Conservation (phyloP, 2,797 vertebrate genomes). For the Tenualosa thibaudeaui region DNA sequence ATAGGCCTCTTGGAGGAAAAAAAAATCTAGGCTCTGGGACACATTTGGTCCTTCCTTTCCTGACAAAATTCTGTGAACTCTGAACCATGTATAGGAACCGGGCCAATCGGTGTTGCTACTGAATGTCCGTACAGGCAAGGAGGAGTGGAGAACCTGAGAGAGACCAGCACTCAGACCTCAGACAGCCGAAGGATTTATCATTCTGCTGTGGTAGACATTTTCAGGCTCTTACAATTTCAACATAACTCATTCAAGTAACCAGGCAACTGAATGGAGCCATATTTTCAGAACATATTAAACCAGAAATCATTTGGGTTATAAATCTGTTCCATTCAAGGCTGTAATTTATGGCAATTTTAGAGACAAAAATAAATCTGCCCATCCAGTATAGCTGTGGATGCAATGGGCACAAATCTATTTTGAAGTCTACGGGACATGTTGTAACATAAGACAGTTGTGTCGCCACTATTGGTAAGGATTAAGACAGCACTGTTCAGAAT, state of each 20-base stretch:
- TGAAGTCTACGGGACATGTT: background rate
- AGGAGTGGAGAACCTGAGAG: background rate
- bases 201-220: background rate
- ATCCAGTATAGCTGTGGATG: background rate
- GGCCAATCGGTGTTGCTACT: background rate
- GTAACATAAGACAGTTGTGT: background rate
- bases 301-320: constrained; percentile 1
- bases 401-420: background rate
- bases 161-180: background rate
- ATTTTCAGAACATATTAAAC: background rate
- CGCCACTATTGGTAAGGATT: too few relatives aligned
- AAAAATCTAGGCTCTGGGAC: too few relatives aligned
- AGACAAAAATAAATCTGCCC: background rate
- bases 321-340: background rate
- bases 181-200: background rate
- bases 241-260: background rate
- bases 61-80: background rate
- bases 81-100: background rate
- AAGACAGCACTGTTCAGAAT: too few relatives aligned
- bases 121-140: too few relatives aligned
- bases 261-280: background rate
- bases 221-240: background rate
- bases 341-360: background rate
- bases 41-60: background rate
- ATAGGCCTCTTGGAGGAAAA: too few relatives aligned